Conservation (phyloP, 2,797 vertebrate species). For the Melanotaenia nigrans region DNA sequence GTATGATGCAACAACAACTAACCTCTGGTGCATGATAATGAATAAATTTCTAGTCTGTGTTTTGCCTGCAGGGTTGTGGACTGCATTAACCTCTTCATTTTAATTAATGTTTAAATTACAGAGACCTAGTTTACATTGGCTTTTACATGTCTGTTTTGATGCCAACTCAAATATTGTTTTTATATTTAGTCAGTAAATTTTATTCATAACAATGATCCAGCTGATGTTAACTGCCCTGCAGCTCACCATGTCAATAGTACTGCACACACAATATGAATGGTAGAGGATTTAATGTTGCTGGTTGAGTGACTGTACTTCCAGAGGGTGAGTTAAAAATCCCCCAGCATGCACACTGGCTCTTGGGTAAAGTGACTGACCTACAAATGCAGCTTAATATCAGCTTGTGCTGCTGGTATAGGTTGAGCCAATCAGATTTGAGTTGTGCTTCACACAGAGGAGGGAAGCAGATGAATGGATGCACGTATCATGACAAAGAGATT, state of each 20-base stretch:
- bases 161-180: background rate
- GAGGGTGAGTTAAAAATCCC: slow-evolving; percentile 60
- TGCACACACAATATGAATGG: slow-evolving; percentile 62
- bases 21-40: slow-evolving; percentile 73
- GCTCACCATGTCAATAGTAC: background rate
- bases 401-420: slow-evolving; percentile 50
- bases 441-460: slow-evolving; percentile 43
- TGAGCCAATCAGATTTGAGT: slow-evolving; percentile 65
- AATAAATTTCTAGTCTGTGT: slow-evolving; percentile 66
- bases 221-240: background rate
- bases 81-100: slow-evolving; percentile 43
- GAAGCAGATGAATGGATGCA: slow-evolving; percentile 57
- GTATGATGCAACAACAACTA: slow-evolving; percentile 68
- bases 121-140: background rate
- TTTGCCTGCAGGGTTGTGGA: slow-evolving; percentile 46
- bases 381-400: slow-evolving; percentile 71
- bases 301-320: slow-evolving; percentile 61
- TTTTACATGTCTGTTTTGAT: slow-evolving; percentile 2
- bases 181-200: background rate
- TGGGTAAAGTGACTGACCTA: slow-evolving; percentile 71
- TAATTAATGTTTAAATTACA: slow-evolving; percentile 20
- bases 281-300: slow-evolving; percentile 45
- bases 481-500: slow-evolving; percentile 55
- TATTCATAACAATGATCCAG: background rate
- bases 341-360: slow-evolving; percentile 54